Evolutionary conservation across 92 coral and sea anemone species (phyloP), one percentile per base, ranked within the genome.

Genomic region (Blastomussa wellsi): DNA sequence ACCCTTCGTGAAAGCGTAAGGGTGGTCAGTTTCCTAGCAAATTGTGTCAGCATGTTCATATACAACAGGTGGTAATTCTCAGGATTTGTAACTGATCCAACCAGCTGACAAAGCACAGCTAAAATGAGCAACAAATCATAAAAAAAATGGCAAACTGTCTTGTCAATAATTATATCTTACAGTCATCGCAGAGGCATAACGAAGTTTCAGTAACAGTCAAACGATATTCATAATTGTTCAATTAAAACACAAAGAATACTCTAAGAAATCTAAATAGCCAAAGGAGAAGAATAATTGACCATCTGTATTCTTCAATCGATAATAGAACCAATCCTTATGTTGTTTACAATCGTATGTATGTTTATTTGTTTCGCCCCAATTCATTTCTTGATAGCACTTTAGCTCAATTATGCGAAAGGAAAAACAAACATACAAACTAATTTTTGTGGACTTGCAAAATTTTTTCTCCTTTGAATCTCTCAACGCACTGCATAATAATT

Each of bases 11-110:
- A 4, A 14, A 12, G 17, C 5, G 12, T 17, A 51, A 36, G 17
- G 49, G 41, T n/a, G n/a, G n/a, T n/a, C n/a, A 51, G 59, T 24
- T 66, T 65, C 49, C 35, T 5, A n/a, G 55, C 4, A 26, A 24
- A 53, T 3, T 8, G 55, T 72, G 78, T 82, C 76, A 52, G 72
- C 77, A 82, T 32, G 38, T 55, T 38, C 37, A 52, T 36, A 53
- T 7, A 29, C 1, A 44, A 47, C 84, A 17, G 84, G 84, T 80
- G 75, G 42, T 35, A 28, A 24, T 66, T 66, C 47, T 31, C 86
- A 52, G 70, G 78, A 81, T 82, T 51, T 49, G 26, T 36, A 77
- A 71, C 59, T 38, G n/a, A 6, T 14, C 60, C 69, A 72, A 20
- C 28, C 35, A 2, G 22, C 19, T 24, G 28, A 20, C 55, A 52